Percentiles rank a stretch among this genome's conserved stretches.
Conservation (phyloP, 1,140 invertebrate species). For the Oedothorax gibbosus region DNA sequence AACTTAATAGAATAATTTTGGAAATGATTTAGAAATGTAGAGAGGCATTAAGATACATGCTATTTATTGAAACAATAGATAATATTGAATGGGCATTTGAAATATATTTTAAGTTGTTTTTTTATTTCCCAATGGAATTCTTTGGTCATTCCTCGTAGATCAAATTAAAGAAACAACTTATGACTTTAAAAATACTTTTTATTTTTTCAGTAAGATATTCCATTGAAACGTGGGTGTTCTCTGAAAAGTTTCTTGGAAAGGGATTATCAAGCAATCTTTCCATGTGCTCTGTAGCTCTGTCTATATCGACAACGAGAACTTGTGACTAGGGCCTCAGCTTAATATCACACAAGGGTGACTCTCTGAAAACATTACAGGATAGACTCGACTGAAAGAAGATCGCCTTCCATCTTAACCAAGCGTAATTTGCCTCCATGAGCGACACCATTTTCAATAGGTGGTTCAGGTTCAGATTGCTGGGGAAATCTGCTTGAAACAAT, state of each 20-base stretch:
- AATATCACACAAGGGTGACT: not conserved
- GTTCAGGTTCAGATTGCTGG: not conserved
- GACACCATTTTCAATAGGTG: too few relatives aligned
- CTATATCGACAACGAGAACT: not conserved
- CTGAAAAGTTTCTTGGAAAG: not conserved
- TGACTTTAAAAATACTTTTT: not conserved
- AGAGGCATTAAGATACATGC: too few relatives aligned
- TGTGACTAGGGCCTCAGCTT: not conserved
- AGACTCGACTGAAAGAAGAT: not conserved
- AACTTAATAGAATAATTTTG: too few relatives aligned
- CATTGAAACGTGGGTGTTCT: not conserved
- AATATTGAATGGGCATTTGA: not conserved
- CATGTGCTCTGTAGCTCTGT: not conserved
- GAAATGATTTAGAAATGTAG: too few relatives aligned
- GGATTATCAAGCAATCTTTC: conserved; percentile 5
- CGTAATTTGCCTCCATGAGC: not conserved
- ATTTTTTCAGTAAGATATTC: not conserved
- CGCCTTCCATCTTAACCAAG: conserved; percentile 14
- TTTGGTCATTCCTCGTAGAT: not conserved
- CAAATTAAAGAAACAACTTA: not conserved
- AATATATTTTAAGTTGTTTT: not conserved
- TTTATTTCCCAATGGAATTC: too few relatives aligned
- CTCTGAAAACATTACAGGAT: not conserved
- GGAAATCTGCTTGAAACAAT: conserved; percentile 35
- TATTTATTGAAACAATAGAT: not conserved